Conservation (phyloP, 2,888 invertebrate species). For the Sthenelais limicola region DNA sequence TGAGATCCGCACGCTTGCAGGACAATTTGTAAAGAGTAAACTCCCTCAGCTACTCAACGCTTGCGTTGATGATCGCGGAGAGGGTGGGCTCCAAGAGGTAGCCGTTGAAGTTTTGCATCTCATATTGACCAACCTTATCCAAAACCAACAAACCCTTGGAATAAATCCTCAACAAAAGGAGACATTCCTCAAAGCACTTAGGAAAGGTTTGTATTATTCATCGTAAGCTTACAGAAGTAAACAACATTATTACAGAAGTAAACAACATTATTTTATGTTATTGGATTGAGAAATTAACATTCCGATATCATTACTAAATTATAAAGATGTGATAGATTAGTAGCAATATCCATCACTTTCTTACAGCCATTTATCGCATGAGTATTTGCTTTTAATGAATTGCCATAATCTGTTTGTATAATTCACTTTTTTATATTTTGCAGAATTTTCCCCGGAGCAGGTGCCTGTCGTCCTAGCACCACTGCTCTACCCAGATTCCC, state of each 20-base stretch:
- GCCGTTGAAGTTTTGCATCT: slow-evolving; percentile 91
- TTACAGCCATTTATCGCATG: no score
- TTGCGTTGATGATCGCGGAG: slow-evolving; percentile 79
- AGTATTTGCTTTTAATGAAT: no score
- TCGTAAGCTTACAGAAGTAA: no score
- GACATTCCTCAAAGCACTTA: slow-evolving; percentile 85
- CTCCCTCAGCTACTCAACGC: slow-evolving; percentile 83
- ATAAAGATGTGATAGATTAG: no score
- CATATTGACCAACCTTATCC: slow-evolving; percentile 78
- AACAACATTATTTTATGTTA: no score
- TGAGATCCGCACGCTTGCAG: slow-evolving; percentile 83
- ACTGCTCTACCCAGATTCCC: slow-evolving; percentile 82
- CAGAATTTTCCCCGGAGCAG: slow-evolving; percentile 88
- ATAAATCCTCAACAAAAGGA: slow-evolving; percentile 83
- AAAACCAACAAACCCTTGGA: slow-evolving; percentile 73
- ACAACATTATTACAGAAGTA: no score
- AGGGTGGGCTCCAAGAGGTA: slow-evolving; percentile 86
- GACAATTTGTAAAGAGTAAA: slow-evolving; percentile 85
- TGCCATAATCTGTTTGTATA: no score
- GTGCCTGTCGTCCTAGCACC: slow-evolving; percentile 93
- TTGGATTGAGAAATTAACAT: no score
- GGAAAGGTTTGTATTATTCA: no score
- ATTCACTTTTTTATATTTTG: slow-evolving; percentile 15
- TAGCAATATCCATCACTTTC: no score
- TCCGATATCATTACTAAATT: no score